These are phyloP conservation scores for Clarias laeviceps DNA, from an alignment of 2,797 vertebrate genomes.

Conservation along the genomic window DNA sequence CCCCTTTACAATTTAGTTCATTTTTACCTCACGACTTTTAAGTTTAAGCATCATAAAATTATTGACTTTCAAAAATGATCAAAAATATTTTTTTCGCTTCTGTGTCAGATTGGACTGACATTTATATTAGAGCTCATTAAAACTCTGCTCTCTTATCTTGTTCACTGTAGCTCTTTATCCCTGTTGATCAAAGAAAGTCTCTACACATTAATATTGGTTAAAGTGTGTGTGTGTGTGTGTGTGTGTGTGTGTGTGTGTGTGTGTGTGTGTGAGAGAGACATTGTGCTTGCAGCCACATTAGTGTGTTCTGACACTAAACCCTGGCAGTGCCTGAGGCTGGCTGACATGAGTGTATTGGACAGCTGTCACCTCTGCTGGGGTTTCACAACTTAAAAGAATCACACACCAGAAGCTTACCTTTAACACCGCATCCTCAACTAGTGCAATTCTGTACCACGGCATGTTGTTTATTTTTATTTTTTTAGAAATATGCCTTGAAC, in stretches of 20 bases:
- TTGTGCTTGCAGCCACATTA: background rate
- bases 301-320: slow-evolving; percentile 16
- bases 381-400: slow-evolving; percentile 32
- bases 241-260: background rate
- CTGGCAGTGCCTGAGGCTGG: slow-evolving; percentile 13
- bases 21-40: background rate
- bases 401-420: slow-evolving; percentile 43
- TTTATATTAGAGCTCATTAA: background rate
- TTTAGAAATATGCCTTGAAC: slow-evolving; percentile 32
- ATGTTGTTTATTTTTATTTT: background rate
- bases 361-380: slow-evolving; percentile 61
- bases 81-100: background rate
- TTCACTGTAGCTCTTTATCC: background rate
- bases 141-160: background rate
- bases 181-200: background rate
- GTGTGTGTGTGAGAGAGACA: background rate
- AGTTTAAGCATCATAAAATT: background rate
- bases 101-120: background rate
- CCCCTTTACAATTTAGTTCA: background rate
- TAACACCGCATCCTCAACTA: background rate
- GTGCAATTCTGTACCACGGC: slow-evolving; percentile 6
- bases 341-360: slow-evolving; percentile 46
- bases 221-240: background rate
- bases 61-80: background rate
- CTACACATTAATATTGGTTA: background rate